Evolutionary conservation across 1,140 invertebrate genomes (phyloP), one percentile per base, ranked within the genome.

Genomic region (Sitophilus oryzae): DNA sequence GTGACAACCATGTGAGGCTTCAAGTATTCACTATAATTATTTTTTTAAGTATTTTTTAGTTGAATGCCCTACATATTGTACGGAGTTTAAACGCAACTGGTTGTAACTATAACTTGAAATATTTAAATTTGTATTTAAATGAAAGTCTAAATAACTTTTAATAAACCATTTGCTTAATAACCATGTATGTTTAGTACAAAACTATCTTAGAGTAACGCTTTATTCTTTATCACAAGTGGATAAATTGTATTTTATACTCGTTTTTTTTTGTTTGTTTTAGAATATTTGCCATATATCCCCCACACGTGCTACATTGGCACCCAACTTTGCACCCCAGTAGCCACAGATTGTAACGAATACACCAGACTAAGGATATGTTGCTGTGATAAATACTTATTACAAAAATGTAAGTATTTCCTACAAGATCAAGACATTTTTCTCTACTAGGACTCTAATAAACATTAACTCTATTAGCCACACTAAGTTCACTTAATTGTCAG

Each of bases 301-400:
- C 84, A 86, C 70, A 82, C 79, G 1, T 86, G 84, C 69, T 82
- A 80, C 66, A 63, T 82, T 50, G 80, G 79, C 34, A 75, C 76
- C 23, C 70, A 74, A 59, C 71, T 76, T 58, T 84, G 82, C 68
- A 71, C 73, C 53, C 76, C 81, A 21, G 69, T 79, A 22, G 79
- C 77, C 1, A 73, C 66, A 34, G 75, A 84, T 71, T 86, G 84
- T 66, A 77, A 74, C 22, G 77, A 80, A 60, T 86, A 85, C 67
- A 70, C 73, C 36, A 74, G 82, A 53, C 64, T 85, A 20, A 69
- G 81, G 44, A 79, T 78, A 56, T 86, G 84, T 65, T 86, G 84
- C 69, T 86, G 84, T 70, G 76, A 81, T 63, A 74, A 76, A 58
- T 73, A 77, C 54, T 71, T 82, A 35, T 77, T 77, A 34, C 72